Base-by-base conservation (phyloP, 2,113 vertebrate genomes). In the Paedocypris sp. region DNA sequence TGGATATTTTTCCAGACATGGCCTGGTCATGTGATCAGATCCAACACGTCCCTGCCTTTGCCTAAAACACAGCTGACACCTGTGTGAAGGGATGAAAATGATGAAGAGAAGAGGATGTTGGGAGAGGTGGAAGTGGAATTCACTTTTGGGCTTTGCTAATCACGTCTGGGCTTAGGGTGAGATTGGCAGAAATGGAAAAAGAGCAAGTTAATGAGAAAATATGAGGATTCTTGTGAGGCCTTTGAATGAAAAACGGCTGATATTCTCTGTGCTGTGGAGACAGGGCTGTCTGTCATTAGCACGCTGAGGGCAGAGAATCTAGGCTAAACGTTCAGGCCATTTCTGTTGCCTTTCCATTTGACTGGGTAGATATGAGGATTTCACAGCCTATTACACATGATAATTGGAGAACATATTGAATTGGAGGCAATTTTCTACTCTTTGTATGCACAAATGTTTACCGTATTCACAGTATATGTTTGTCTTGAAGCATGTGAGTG, bases 331-430 rank as follows among this genome's bases (percentile, higher is more conserved):
- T 78, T 57, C 72, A 71, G 74, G 68, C 76, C 73, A 80, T 82
- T 85, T 80, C 75, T 80, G 74, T 52, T 75, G 77, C 69, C 76
- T 84, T 82, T 84, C 81, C 80, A 76, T 82, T 65, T 67, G 77
- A 68, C 78, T 83, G 81, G 66, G 71, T 80, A 81, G 79, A 84
- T 83, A 82, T 85, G 79, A 81, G 83, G 82, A 83, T 86, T 85
- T 85, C 82, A 83, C 82, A 84, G 83, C 70, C 84, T 86, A 85
- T 85, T 84, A 83, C 81, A 85, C 82, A 80, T 77, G 70, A 82
- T 85, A 85, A 86, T 82, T 85, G 80, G 75, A 76, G 70, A 75
- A 76, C 80, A 80, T 81, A 83, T 80, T 79, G 80, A 83, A 80
- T 75, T 51, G 64, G 39, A 58, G 35, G 71, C 76, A 73, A 76